Percentiles rank a stretch among this genome's conserved stretches.
phyloP scores from a whole-genome alignment of 37 sponge, comb jelly and placozoan species.

The Cliona cf. orientalis region DNA sequence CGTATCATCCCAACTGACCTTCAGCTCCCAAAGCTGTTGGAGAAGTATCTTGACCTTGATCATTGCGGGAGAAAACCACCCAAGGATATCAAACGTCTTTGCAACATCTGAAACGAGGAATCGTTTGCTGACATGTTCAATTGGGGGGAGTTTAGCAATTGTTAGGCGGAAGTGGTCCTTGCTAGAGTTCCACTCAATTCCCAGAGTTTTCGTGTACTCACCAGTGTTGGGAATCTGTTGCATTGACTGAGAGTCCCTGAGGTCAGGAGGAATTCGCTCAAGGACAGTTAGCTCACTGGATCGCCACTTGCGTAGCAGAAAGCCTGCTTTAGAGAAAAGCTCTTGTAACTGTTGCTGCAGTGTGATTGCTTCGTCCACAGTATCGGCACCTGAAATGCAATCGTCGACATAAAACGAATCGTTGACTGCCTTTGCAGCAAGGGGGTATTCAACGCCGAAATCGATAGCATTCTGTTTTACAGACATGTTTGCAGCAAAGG shows the following conservation, averaged over 20 bases:
- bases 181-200: slow-evolving; percentile 40
- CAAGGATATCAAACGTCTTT: slow-evolving; percentile 27
- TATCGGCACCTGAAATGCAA: too few species aligned
- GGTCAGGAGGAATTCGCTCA: neutral
- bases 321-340: slow-evolving; percentile 14
- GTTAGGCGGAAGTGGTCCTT: slow-evolving; percentile 24
- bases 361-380: neutral
- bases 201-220: slow-evolving; percentile 42
- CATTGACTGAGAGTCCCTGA: neutral
- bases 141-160: neutral
- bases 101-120: slow-evolving; percentile 16
- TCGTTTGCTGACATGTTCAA: slow-evolving; percentile 10
- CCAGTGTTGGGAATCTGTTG: slow-evolving; percentile 15
- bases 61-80: slow-evolving; percentile 37
- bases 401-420: slow-evolving; percentile 1
- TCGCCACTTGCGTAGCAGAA: slow-evolving; percentile 7
- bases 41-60: slow-evolving; percentile 38
- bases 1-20: slow-evolving; percentile 35
- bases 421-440: too few species aligned
- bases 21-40: slow-evolving; percentile 32
- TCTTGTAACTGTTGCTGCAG: slow-evolving; percentile 4
- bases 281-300: too few species aligned
- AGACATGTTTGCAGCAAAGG: slow-evolving; percentile 18
- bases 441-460: slow-evolving; percentile 1
- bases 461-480: slow-evolving; percentile 22